A percentile compares a stretch with the other conserved stretches of the same genome.
Conservation (phyloP, 2,113 vertebrate genomes). For the Ophthalmolycus amberensis region DNA sequence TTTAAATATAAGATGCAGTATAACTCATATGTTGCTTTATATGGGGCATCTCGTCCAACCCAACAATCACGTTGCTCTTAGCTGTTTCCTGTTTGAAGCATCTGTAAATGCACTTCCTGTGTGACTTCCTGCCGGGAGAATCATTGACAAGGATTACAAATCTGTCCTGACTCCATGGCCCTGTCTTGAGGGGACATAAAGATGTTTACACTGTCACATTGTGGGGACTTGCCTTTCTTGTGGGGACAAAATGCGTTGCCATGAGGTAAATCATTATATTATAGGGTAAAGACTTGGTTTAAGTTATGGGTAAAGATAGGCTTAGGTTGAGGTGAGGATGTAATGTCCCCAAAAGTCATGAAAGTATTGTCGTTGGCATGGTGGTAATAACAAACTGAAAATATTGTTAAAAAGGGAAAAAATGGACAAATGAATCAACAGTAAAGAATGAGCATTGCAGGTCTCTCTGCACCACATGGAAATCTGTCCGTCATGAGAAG, state of each 20-base stretch:
- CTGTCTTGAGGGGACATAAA: too few relatives aligned
- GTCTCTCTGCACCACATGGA: not conserved
- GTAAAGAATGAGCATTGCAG: not conserved
- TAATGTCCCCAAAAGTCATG: not conserved
- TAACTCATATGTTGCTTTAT: not conserved
- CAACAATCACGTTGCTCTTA: conserved; percentile 24
- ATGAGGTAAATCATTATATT: not conserved
- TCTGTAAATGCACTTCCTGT: conserved; percentile 55
- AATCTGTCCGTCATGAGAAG: not conserved
- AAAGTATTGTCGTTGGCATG: too few relatives aligned
- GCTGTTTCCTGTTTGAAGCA: conserved; percentile 53
- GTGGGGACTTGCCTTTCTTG: not conserved
- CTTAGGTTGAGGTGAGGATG: not conserved
- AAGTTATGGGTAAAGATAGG: not conserved
- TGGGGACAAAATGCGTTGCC: not conserved
- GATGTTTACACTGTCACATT: too few relatives aligned
- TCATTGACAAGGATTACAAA: conserved; percentile 16
- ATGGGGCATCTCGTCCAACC: not conserved
- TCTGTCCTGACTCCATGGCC: conserved; percentile 2
- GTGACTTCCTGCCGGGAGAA: conserved; percentile 52
- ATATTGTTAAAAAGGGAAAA: too few relatives aligned
- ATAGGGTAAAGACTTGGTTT: not conserved
- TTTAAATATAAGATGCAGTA: too few relatives aligned
- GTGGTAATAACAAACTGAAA: not conserved
- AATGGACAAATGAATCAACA: not conserved